These are phyloP conservation scores for Zaprionus gabonicus DNA, from an alignment of 1,140 invertebrate species.

Conservation along the genomic window DNA sequence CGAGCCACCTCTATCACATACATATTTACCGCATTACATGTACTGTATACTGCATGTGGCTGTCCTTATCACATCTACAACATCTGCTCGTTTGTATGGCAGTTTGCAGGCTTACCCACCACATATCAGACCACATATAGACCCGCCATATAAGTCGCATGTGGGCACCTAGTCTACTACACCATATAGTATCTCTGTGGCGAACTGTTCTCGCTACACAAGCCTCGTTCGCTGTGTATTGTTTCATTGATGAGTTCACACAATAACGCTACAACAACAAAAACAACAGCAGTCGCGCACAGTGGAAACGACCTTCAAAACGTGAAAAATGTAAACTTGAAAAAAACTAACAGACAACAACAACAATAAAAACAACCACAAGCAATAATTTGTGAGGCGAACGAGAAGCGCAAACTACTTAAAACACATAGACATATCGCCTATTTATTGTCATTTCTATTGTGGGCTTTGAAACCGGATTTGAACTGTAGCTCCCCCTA, in stretches of 20 bases:
- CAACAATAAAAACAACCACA: slow-evolving; percentile 11
- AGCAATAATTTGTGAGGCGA: slow-evolving; percentile 36
- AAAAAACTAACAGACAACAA: slow-evolving; percentile 11
- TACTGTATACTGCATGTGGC: background rate
- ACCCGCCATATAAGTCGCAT: background rate
- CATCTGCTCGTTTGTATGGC: slow-evolving; percentile 6
- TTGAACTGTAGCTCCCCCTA: slow-evolving; percentile 13
- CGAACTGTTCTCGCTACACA: background rate
- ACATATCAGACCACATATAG: slow-evolving; percentile 17
- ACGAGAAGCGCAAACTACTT: slow-evolving; percentile 44
- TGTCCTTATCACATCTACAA: slow-evolving; percentile 15
- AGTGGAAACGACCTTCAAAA: slow-evolving; percentile 61
- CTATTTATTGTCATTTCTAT: slow-evolving; percentile 56
- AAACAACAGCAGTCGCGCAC: slow-evolving; percentile 20
- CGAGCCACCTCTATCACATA: background rate
- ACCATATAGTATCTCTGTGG: slow-evolving; percentile 8
- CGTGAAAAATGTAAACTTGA: slow-evolving; percentile 57
- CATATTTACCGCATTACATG: background rate
- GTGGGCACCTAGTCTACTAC: background rate
- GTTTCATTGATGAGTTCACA: slow-evolving; percentile 59
- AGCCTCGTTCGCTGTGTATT: slow-evolving; percentile 41
- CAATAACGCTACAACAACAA: slow-evolving; percentile 25
- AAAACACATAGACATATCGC: slow-evolving; percentile 48
- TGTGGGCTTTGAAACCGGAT: slow-evolving; percentile 54
- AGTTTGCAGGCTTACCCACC: background rate